phyloP scores from a whole-genome alignment of 2,113 vertebrate species.

The Hydropotes inermis region DNA sequence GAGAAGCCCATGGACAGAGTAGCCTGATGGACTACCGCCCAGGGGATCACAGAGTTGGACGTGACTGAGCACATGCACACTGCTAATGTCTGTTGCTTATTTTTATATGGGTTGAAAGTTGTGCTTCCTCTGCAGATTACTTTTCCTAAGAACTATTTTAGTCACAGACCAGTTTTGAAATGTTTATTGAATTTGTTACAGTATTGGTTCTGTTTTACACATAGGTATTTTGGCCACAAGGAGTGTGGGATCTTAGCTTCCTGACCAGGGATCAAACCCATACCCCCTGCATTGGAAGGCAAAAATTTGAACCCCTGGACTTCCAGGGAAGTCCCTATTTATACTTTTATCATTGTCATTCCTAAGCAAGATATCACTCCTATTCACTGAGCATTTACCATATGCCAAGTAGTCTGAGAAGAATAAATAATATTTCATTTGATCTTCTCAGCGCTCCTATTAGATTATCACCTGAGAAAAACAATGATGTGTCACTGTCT shows the following conservation, averaged over 20 bases:
- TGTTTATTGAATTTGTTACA: neutral
- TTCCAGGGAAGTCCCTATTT: neutral
- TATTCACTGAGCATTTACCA: neutral
- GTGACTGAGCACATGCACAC: rapidly evolving
- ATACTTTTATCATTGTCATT: neutral
- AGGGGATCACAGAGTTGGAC: rapidly evolving
- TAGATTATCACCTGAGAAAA: neutral
- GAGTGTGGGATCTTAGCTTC: neutral
- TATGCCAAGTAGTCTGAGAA: neutral
- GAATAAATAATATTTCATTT: neutral
- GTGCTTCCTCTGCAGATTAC: neutral
- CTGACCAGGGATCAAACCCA: neutral
- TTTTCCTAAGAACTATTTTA: neutral
- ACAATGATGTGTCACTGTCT: neutral
- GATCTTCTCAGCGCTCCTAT: neutral
- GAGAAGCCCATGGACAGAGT: neutral
- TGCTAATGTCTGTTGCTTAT: neutral
- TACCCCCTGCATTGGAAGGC: neutral
- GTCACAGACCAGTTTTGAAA: neutral
- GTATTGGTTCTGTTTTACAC: neutral
- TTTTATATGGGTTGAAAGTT: neutral
- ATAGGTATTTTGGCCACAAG: neutral
- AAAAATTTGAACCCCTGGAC: neutral
- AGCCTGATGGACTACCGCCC: neutral
- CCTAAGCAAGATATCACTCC: neutral